These are phyloP conservation scores for Dryomyza anilis DNA, from an alignment of 2,888 invertebrate genomes.

Conservation along the genomic window DNA sequence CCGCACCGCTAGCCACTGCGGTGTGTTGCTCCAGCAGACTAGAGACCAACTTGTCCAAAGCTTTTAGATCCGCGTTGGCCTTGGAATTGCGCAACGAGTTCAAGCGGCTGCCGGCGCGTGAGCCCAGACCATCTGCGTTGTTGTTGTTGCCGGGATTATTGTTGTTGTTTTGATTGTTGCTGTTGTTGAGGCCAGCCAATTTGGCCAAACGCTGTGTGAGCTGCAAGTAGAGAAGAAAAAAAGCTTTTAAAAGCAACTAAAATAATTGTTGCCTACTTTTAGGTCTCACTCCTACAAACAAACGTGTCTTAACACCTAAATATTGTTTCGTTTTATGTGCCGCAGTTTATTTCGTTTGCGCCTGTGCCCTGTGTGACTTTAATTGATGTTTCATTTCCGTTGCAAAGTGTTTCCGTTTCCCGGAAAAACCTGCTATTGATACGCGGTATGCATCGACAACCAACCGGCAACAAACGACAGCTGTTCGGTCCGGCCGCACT, in stretches of 20 bases:
- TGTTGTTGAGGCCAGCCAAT: slow-evolving; percentile 52
- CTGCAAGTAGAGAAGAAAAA: slow-evolving; percentile 37
- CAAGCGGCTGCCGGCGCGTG: slow-evolving; percentile 47
- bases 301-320: neutral
- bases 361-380: slow-evolving; percentile 41
- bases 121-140: slow-evolving; percentile 33
- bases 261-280: too few relatives aligned
- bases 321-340: neutral
- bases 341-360: neutral
- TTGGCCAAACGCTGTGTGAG: slow-evolving; percentile 56
- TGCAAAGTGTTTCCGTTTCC: slow-evolving; percentile 52
- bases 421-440: slow-evolving; percentile 39
- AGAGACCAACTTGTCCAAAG: slow-evolving; percentile 69
- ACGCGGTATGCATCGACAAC: too few relatives aligned
- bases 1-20: slow-evolving; percentile 29
- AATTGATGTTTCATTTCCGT: slow-evolving; percentile 57
- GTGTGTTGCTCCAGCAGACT: slow-evolving; percentile 64
- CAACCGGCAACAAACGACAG: neutral
- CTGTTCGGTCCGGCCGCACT: slow-evolving; percentile 19
- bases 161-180: slow-evolving; percentile 8
- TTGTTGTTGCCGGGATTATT: slow-evolving; percentile 28
- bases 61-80: slow-evolving; percentile 66
- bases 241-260: too few relatives aligned
- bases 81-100: slow-evolving; percentile 59
- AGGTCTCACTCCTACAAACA: too few relatives aligned